These are phyloP conservation scores for Merodon equestris DNA, from an alignment of 2,888 invertebrate genomes.

Conservation along the genomic window DNA sequence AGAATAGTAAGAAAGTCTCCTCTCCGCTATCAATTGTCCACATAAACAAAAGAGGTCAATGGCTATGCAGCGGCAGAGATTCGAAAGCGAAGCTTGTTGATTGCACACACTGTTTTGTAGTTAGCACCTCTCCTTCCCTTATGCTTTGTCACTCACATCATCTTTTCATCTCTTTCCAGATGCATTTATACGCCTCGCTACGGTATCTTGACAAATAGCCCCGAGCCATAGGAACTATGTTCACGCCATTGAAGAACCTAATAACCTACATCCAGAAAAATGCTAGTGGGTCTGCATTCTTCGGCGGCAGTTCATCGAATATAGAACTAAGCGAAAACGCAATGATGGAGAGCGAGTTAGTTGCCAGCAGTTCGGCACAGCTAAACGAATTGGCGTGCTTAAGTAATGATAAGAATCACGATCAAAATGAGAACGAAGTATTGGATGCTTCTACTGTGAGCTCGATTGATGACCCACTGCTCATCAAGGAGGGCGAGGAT, in stretches of 20 bases:
- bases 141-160: too few relatives aligned
- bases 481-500: conserved; percentile 61
- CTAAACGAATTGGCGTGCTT: conserved; percentile 18
- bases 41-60: too few relatives aligned
- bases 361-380: conserved; percentile 15
- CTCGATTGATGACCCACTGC: conserved; percentile 35
- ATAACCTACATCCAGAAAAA: conserved; percentile 78
- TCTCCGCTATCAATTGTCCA: too few relatives aligned
- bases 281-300: conserved; percentile 76
- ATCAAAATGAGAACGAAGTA: conserved; percentile 70
- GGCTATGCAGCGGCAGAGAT: too few relatives aligned
- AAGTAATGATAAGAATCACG: conserved; percentile 40
- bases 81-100: too few relatives aligned
- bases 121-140: too few relatives aligned
- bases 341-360: conserved; percentile 44
- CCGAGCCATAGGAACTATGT: conserved; percentile 71
- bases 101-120: too few relatives aligned
- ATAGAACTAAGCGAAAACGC: conserved; percentile 39
- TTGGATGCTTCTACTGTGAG: conserved; percentile 10
- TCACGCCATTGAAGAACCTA: conserved; percentile 77
- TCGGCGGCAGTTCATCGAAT: conserved; percentile 72
- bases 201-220: conserved; percentile 4
- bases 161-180: conserved; percentile 28
- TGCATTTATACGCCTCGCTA: conserved; percentile 18
- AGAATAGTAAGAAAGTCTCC: too few relatives aligned